phyloP scores from a whole-genome alignment of 2,113 vertebrate genomes.

The Rousettus leschenaultii region DNA sequence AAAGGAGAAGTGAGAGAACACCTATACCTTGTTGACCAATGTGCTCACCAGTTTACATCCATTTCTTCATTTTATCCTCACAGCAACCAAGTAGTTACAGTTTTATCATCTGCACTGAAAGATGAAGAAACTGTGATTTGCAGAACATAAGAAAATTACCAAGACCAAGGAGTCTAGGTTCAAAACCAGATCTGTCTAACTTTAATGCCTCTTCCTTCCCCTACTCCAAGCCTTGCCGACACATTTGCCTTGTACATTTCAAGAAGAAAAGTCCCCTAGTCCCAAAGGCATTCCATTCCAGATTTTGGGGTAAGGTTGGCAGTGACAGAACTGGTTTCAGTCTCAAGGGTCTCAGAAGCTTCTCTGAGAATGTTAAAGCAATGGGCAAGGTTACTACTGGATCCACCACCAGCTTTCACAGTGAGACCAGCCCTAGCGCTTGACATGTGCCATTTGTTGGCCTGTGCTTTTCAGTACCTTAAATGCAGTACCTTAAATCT shows the following conservation, averaged over 20 bases:
- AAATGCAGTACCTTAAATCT: background rate
- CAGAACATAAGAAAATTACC: background rate
- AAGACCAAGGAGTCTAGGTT: background rate
- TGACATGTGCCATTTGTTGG: background rate
- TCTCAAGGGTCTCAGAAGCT: background rate
- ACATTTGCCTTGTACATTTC: background rate
- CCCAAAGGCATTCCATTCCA: background rate
- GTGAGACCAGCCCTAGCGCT: background rate
- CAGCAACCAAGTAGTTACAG: background rate
- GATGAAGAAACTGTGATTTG: background rate
- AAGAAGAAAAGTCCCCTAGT: background rate
- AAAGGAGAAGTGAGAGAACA: background rate
- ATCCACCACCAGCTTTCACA: background rate
- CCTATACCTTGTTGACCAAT: background rate
- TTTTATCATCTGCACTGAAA: background rate
- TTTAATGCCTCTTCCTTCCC: background rate
- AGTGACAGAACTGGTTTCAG: background rate
- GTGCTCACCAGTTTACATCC: background rate
- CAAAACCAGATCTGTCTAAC: background rate
- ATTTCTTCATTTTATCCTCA: background rate
- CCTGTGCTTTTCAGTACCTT: background rate
- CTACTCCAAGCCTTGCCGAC: background rate
- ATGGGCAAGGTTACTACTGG: background rate
- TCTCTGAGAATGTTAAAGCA: background rate
- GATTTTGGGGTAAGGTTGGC: too few species aligned